Percentiles rank a stretch among this genome's conserved stretches.
Evolutionary conservation across 2,888 invertebrate genomes (phyloP).

Genomic region (Serripes groenlandicus): DNA sequence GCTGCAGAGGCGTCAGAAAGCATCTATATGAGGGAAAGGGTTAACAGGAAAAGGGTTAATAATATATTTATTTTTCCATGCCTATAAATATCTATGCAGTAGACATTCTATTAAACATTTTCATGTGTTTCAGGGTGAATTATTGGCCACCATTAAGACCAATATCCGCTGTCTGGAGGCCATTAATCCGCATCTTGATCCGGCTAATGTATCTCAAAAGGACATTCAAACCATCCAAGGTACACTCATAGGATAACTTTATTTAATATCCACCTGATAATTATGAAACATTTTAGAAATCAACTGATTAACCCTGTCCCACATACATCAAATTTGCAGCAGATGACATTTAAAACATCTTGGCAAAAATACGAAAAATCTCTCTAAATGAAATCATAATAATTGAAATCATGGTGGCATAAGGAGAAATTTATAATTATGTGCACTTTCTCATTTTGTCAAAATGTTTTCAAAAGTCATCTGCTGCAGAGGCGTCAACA

Average conservation of each 20-base stretch:
- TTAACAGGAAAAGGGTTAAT: neutral
- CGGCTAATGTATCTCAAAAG: slow-evolving; percentile 88
- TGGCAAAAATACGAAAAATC: too few species aligned
- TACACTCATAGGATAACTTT: too few species aligned
- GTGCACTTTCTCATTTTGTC: neutral
- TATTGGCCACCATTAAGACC: slow-evolving; percentile 94
- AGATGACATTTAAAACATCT: too few species aligned
- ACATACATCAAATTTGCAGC: too few species aligned
- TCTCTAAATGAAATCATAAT: too few species aligned
- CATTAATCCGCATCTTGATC: slow-evolving; percentile 86
- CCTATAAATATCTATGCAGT: too few species aligned
- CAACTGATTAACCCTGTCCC: too few species aligned
- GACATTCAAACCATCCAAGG: slow-evolving; percentile 87
- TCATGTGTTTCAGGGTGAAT: slow-evolving; percentile 90
- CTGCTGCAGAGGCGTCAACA: too few species aligned
- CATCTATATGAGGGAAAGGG: neutral
- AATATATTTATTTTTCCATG: too few species aligned
- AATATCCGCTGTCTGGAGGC: slow-evolving; percentile 93
- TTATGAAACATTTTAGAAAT: too few species aligned
- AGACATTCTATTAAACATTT: neutral
- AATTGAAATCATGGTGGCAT: neutral
- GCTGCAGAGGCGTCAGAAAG: neutral
- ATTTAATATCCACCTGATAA: too few species aligned
- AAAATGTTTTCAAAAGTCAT: neutral
- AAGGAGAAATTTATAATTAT: neutral